Base-by-base conservation (phyloP, 2,113 vertebrate species). In the Myotis lucifugus region DNA sequence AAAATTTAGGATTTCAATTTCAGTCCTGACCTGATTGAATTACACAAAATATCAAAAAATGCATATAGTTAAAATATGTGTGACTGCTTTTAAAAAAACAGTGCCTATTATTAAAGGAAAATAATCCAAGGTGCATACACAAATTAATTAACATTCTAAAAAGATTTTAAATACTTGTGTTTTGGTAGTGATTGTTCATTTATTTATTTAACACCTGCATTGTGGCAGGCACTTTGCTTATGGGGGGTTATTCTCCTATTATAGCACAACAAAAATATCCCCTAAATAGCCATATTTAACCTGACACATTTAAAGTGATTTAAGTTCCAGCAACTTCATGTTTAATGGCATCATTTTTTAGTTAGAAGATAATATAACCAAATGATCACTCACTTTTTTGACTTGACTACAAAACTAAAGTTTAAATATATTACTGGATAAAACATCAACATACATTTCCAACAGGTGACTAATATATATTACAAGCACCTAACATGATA, bases 81-180 rank as follows among this genome's bases (percentile, higher is more conserved):
- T 92, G 59, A 34, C 15, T 87, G 46, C 19, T 93, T 84, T 84
- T 77, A 76, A 92, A 95, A 96, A 88, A 40, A 25, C 11, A 83
- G 21, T 92, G 32, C 15, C 69, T 69, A 83, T 74, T 82, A 77
- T 91, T 82, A 86, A 95, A 91, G 64, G 9, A 93, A 96, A 91
- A 92, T 88, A 88, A 78, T 34, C 25, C 40, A 88, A 90, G 25
- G 21, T 59, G 1, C 29, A 54, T 46, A 74, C 9, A 74, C n/a
- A 90, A 82, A 88, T 70, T 76, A 87, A 89, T 77, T 34, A 88
- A 73, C 48, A 73, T 50, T 94, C 64, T 69, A 32, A 66, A 78
- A 89, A 61, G 18, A 73, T 40, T 78, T 92, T 54, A 84, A 88
- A 54, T 88, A 15, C 37, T 66, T 72, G 1, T 72, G 17, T 72